These are phyloP conservation scores for Phalacrocorax brasilianus DNA, from an alignment of 2,113 vertebrate species.

Conservation along the genomic window DNA sequence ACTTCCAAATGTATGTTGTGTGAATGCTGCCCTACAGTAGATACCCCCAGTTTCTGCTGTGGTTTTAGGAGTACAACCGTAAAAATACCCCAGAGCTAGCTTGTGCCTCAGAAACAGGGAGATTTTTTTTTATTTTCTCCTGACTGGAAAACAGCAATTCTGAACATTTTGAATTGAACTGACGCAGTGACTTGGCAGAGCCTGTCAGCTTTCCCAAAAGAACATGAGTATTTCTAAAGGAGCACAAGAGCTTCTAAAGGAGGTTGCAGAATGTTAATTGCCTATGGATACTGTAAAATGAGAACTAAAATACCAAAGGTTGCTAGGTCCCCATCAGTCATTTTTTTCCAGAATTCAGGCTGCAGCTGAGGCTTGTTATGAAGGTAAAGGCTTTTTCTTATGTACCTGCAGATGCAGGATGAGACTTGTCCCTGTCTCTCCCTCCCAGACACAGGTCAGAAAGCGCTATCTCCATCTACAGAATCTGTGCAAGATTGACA, in stretches of 20 bases:
- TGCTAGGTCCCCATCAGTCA: constrained; percentile 52
- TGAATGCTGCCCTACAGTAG: background rate
- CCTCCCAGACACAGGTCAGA: constrained; percentile 23
- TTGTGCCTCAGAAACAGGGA: background rate
- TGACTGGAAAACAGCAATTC: background rate
- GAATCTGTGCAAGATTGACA: background rate
- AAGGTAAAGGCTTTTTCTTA: constrained; percentile 38
- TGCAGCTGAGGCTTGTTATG: constrained; percentile 39
- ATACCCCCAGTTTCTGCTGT: background rate
- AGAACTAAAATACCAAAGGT: constrained; percentile 69
- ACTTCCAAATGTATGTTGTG: background rate
- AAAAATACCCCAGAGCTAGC: background rate
- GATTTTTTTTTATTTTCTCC: background rate
- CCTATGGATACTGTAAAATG: constrained; percentile 62
- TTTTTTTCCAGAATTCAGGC: constrained; percentile 20
- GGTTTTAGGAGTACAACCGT: background rate
- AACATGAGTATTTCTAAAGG: constrained; percentile 33
- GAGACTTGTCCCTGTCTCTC: constrained; percentile 19
- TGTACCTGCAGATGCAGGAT: background rate
- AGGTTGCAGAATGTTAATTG: constrained; percentile 66
- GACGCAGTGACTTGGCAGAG: background rate
- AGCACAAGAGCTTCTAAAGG: constrained; percentile 40
- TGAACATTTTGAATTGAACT: background rate
- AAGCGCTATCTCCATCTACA: background rate
- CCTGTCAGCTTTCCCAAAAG: constrained; percentile 27